These are phyloP conservation scores for Sapajus apella DNA, from an alignment of 2,113 vertebrate species.

Conservation along the genomic window DNA sequence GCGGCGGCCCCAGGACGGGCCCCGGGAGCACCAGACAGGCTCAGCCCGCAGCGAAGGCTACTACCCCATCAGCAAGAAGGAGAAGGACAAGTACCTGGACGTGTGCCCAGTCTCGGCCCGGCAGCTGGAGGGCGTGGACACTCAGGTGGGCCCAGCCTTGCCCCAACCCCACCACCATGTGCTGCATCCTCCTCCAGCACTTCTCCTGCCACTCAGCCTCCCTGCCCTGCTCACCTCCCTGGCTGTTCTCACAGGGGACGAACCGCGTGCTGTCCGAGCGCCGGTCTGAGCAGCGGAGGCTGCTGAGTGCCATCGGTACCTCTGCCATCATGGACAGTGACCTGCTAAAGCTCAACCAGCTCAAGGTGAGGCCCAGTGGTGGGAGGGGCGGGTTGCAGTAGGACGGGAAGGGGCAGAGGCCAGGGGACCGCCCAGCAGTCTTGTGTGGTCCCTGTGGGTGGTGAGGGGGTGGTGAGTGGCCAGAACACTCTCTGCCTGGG, in stretches of 20 bases:
- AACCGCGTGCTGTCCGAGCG: slow-evolving; percentile 92
- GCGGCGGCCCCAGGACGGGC: slow-evolving; percentile 86
- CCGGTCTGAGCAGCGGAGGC: slow-evolving; percentile 92
- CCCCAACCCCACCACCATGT: background rate
- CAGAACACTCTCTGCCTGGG: background rate
- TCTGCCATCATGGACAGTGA: slow-evolving; percentile 93
- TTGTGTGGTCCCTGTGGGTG: background rate
- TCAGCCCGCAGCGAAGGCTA: slow-evolving; percentile 95
- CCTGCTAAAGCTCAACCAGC: slow-evolving; percentile 95
- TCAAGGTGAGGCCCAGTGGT: slow-evolving; percentile 86
- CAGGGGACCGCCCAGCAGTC: background rate
- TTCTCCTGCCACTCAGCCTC: background rate
- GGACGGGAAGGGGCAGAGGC: background rate
- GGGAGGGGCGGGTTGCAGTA: background rate
- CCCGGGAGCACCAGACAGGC: slow-evolving; percentile 92
- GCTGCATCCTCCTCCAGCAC: background rate
- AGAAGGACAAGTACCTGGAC: slow-evolving; percentile 94
- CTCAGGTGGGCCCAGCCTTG: slow-evolving; percentile 80
- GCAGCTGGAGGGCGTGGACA: slow-evolving; percentile 88
- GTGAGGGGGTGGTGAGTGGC: background rate
- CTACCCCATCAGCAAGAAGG: slow-evolving; percentile 95
- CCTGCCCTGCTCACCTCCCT: background rate
- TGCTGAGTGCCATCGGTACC: slow-evolving; percentile 93
- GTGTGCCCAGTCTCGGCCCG: slow-evolving; percentile 90
- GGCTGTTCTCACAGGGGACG: slow-evolving; percentile 84